Evolutionary conservation across 2,888 invertebrate species (phyloP).

Genomic region (Rosalia funebris): DNA sequence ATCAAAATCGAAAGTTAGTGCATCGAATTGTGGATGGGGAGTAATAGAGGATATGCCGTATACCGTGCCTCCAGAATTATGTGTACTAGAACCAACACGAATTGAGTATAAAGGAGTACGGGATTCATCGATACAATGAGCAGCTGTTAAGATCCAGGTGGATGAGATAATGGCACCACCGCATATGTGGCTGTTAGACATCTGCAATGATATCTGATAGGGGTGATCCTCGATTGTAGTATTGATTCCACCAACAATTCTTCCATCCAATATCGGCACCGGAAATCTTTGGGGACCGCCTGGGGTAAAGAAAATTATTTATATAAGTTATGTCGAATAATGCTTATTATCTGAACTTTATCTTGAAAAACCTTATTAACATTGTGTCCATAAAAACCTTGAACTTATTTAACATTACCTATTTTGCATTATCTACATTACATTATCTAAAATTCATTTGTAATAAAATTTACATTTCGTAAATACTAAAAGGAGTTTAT

Average conservation of each 20-base stretch:
- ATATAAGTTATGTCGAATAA: too few species aligned
- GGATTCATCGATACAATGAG: constrained; percentile 39
- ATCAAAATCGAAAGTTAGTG: constrained; percentile 38
- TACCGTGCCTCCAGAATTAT: constrained; percentile 37
- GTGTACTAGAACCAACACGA: constrained; percentile 36
- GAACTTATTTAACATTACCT: too few species aligned
- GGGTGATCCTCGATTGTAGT: constrained; percentile 33
- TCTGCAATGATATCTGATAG: constrained; percentile 41
- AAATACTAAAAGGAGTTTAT: too few species aligned
- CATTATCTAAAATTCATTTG: too few species aligned
- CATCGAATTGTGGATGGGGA: constrained; percentile 30
- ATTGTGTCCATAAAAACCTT: too few species aligned
- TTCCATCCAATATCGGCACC: constrained; percentile 25
- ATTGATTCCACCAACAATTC: constrained; percentile 39
- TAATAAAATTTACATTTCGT: too few species aligned
- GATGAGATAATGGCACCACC: constrained; percentile 40
- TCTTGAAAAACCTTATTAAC: too few species aligned
- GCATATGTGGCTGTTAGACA: constrained; percentile 37
- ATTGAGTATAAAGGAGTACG: constrained; percentile 19
- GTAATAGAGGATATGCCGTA: constrained; percentile 17
- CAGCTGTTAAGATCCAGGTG: constrained; percentile 44
- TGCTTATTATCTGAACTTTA: too few species aligned
- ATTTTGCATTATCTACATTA: too few species aligned
- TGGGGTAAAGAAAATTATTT: neutral
- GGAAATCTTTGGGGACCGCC: constrained; percentile 1